Evolutionary conservation across 2,888 invertebrate species (phyloP).

Genomic region (Conchocele bisecta): DNA sequence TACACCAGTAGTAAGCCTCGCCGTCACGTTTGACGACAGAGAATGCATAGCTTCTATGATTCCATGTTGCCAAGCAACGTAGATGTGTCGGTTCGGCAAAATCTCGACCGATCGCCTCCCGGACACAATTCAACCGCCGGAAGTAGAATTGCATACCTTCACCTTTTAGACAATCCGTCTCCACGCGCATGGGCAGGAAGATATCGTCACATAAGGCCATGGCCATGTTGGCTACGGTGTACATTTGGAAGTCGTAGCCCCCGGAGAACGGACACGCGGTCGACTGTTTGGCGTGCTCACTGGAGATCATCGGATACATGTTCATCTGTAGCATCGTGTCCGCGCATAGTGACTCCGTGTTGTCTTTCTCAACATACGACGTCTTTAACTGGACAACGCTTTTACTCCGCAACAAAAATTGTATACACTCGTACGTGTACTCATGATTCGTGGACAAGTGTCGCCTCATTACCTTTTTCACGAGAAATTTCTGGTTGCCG

Average conservation of each 20-base stretch:
- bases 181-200: slow-evolving; percentile 53
- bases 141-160: slow-evolving; percentile 58
- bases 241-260: slow-evolving; percentile 54
- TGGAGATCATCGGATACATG: slow-evolving; percentile 52
- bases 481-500: slow-evolving; percentile 40
- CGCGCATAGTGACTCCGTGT: slow-evolving; percentile 30
- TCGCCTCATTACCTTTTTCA: slow-evolving; percentile 28
- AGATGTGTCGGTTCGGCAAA: slow-evolving; percentile 30
- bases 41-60: slow-evolving; percentile 39
- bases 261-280: slow-evolving; percentile 44
- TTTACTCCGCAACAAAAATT: slow-evolving; percentile 43
- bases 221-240: slow-evolving; percentile 26
- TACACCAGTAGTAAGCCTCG: slow-evolving; percentile 46
- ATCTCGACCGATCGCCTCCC: slow-evolving; percentile 25
- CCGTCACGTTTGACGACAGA: slow-evolving; percentile 54
- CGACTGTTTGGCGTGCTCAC: slow-evolving; percentile 31
- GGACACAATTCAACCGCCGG: slow-evolving; percentile 46
- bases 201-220: slow-evolving; percentile 52
- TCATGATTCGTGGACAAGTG: background rate
- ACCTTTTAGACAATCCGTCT: slow-evolving; percentile 47
- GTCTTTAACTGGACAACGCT: slow-evolving; percentile 53
- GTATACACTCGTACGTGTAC: slow-evolving; percentile 38
- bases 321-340: slow-evolving; percentile 45
- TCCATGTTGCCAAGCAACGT: slow-evolving; percentile 50
- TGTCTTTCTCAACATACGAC: slow-evolving; percentile 20